Evolutionary conservation across 2,888 invertebrate species (phyloP).

Genomic region (Frankliniella fusca): DNA sequence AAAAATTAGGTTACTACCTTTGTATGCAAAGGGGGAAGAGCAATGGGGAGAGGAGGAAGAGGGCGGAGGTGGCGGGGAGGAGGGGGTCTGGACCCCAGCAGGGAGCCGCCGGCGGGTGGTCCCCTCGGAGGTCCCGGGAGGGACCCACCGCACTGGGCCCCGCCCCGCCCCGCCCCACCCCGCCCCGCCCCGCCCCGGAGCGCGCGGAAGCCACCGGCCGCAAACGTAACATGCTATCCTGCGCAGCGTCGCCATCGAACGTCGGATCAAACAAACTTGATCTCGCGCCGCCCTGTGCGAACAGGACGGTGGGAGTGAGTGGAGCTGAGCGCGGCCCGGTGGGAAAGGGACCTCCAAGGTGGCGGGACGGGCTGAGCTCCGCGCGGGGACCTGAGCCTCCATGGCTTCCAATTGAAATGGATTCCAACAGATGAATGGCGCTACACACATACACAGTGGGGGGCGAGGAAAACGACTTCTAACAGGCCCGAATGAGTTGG

Average conservation of each 20-base stretch:
- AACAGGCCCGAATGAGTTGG: too few species aligned
- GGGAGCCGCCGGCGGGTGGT: background rate
- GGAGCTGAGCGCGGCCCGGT: background rate
- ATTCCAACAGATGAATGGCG: too few species aligned
- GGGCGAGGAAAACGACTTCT: too few species aligned
- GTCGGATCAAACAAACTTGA: background rate
- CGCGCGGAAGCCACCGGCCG: background rate
- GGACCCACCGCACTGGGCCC: background rate
- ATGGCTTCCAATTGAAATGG: too few species aligned
- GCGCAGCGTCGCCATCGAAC: background rate
- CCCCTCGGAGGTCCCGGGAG: background rate
- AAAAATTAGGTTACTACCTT: slow-evolving; percentile 13
- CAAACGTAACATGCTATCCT: background rate
- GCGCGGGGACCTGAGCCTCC: too few species aligned
- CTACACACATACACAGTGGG: too few species aligned
- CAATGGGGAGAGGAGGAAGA: too few species aligned
- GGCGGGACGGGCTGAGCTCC: too few species aligned
- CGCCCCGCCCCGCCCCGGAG: too few species aligned
- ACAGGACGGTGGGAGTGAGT: background rate
- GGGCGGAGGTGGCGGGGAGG: background rate
- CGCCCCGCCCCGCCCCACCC: background rate
- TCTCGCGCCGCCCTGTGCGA: too few species aligned
- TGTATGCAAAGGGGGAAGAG: slow-evolving; percentile 17
- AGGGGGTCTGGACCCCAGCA: background rate
- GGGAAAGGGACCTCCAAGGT: too few species aligned